phyloP scores from a whole-genome alignment of 2,797 vertebrate genomes.

The Podarcis siculus region DNA sequence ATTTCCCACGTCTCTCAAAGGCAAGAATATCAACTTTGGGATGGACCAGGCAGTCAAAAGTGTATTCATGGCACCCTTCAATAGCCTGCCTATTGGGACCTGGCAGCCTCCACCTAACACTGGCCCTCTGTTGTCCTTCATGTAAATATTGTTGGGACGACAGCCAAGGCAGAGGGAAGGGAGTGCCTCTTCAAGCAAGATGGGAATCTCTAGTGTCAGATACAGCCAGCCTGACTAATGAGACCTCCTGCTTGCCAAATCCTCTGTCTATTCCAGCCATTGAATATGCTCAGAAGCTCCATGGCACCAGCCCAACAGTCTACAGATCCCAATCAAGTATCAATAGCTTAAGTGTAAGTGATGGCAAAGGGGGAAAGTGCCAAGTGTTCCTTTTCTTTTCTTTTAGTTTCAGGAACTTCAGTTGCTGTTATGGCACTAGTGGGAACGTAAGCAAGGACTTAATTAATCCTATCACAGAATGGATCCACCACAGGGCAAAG shows the following conservation, averaged over 20 bases:
- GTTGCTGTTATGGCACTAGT: constrained; percentile 70
- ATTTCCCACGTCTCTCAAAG: constrained; percentile 69
- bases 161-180: constrained; percentile 82
- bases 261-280: constrained; percentile 76
- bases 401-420: constrained; percentile 57
- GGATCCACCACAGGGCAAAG: constrained; percentile 54
- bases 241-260: constrained; percentile 84
- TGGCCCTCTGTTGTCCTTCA: constrained; percentile 73
- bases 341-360: constrained; percentile 79
- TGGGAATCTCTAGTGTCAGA: constrained; percentile 88
- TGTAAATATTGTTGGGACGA: constrained; percentile 79
- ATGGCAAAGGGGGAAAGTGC: constrained; percentile 71
- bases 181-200: constrained; percentile 76
- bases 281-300: constrained; percentile 72
- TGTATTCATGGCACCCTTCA: constrained; percentile 68
- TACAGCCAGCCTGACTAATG: constrained; percentile 91
- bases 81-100: constrained; percentile 70
- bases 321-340: constrained; percentile 76
- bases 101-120: constrained; percentile 67
- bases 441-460: constrained; percentile 68
- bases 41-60: constrained; percentile 67
- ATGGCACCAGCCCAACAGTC: constrained; percentile 73
- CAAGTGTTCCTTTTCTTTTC: constrained; percentile 73
- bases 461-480: constrained; percentile 68
- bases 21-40: constrained; percentile 58